phyloP scores from a whole-genome alignment of 2,113 vertebrate genomes.

The Piprites chloris region DNA sequence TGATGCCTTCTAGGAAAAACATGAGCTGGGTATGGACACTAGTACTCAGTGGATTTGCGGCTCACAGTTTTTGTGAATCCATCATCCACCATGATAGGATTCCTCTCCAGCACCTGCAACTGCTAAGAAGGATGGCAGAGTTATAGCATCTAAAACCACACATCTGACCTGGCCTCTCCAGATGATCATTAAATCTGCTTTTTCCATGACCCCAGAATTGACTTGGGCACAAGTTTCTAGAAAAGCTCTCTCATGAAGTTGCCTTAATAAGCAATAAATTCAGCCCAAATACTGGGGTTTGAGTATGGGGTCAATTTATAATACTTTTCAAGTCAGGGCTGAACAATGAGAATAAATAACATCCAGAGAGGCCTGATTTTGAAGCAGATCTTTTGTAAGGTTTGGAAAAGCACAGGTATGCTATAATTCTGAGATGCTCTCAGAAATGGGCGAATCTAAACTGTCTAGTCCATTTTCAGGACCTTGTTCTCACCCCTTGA shows the following conservation, averaged over 20 bases:
- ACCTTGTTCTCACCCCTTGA: not conserved
- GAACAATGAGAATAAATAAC: not conserved
- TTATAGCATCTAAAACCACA: not conserved
- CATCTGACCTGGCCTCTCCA: not conserved
- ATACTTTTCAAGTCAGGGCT: not conserved
- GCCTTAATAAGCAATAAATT: conserved; percentile 24
- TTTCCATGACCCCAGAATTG: conserved; percentile 17
- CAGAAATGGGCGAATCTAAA: not conserved
- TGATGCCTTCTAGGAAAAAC: not conserved
- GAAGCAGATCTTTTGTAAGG: not conserved
- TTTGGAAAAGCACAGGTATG: not conserved
- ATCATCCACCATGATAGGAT: not conserved
- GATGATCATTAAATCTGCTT: conserved; percentile 25
- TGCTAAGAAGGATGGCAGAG: not conserved
- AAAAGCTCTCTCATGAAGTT: not conserved
- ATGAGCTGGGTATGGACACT: not conserved
- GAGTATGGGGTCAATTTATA: not conserved
- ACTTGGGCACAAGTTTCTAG: not conserved
- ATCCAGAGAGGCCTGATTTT: not conserved
- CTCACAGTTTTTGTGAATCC: not conserved
- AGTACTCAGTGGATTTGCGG: not conserved
- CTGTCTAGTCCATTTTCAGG: not conserved
- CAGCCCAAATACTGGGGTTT: not conserved
- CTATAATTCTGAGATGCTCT: not conserved
- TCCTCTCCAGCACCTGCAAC: not conserved